A percentile compares a stretch with the other conserved stretches of the same genome.
These are phyloP conservation scores for Hybognathus amarus DNA, from an alignment of 2,797 vertebrate species.

Conservation along the genomic window DNA sequence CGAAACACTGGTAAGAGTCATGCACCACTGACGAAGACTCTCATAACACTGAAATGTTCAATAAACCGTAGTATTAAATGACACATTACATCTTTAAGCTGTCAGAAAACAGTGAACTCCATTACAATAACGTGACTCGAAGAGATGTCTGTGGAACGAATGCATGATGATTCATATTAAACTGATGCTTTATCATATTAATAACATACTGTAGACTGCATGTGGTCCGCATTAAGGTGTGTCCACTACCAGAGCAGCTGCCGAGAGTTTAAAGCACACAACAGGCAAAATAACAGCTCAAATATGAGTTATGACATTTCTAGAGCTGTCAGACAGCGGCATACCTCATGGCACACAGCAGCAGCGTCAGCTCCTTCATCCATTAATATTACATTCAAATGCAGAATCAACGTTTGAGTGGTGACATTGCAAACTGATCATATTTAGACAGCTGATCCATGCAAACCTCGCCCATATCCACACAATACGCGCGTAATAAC, in stretches of 20 bases:
- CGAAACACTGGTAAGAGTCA: background rate
- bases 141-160: background rate
- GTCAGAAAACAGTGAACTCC: background rate
- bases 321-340: background rate
- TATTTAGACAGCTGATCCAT: background rate
- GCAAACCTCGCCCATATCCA: slow-evolving; percentile 22
- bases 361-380: background rate
- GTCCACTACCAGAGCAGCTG: slow-evolving; percentile 4
- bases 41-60: background rate
- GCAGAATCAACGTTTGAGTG: background rate
- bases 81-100: background rate
- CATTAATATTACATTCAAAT: background rate
- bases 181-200: background rate
- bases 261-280: slow-evolving; percentile 23
- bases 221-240: slow-evolving; percentile 48
- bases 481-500: slow-evolving; percentile 14
- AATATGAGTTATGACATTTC: background rate
- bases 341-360: background rate
- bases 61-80: background rate
- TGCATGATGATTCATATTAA: background rate
- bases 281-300: background rate
- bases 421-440: background rate
- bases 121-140: too few relatives aligned
- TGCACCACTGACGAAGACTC: background rate
- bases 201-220: background rate